A percentile compares a stretch with the other conserved stretches of the same genome.
Conservation (phyloP, 2,113 vertebrate genomes). For the Amphilophus citrinellus region DNA sequence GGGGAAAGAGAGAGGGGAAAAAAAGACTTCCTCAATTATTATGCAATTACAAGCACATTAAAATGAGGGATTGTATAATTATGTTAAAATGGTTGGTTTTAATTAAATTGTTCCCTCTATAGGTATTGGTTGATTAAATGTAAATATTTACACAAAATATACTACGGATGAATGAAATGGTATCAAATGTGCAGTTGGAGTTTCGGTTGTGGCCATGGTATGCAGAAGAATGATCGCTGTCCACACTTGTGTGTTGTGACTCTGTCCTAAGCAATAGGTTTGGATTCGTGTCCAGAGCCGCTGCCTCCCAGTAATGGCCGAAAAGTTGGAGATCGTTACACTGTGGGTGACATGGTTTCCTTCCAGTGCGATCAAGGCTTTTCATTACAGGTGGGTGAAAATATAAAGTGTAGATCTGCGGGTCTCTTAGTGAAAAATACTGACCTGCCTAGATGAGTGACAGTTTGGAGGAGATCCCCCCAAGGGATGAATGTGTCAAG, state of each 20-base stretch:
- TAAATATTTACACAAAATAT: not conserved
- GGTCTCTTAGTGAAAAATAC: slow-evolving; percentile 25
- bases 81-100: slow-evolving; percentile 44
- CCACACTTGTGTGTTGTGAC: slow-evolving; percentile 80
- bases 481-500: slow-evolving; percentile 27
- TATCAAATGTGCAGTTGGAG: not conserved
- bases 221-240: slow-evolving; percentile 79
- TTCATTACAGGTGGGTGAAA: slow-evolving; percentile 88
- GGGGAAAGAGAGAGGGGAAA: not conserved
- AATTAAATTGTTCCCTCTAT: slow-evolving; percentile 14
- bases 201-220: not conserved
- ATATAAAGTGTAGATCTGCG: not conserved
- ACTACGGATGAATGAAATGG: not conserved
- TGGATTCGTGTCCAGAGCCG: slow-evolving; percentile 97
- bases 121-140: not conserved
- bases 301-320: slow-evolving; percentile 90
- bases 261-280: slow-evolving; percentile 93
- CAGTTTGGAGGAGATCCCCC: slow-evolving; percentile 40
- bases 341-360: slow-evolving; percentile 96
- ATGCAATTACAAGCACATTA: slow-evolving; percentile 51
- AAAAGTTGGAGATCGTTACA: slow-evolving; percentile 92
- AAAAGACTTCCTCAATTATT: slow-evolving; percentile 35
- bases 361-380: slow-evolving; percentile 97
- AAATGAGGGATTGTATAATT: slow-evolving; percentile 50
- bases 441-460: slow-evolving; percentile 26